Percentiles rank a stretch among this genome's conserved stretches.
These are phyloP conservation scores for Eupelmus urozonus DNA, from an alignment of 2,888 invertebrate species.

Conservation along the genomic window DNA sequence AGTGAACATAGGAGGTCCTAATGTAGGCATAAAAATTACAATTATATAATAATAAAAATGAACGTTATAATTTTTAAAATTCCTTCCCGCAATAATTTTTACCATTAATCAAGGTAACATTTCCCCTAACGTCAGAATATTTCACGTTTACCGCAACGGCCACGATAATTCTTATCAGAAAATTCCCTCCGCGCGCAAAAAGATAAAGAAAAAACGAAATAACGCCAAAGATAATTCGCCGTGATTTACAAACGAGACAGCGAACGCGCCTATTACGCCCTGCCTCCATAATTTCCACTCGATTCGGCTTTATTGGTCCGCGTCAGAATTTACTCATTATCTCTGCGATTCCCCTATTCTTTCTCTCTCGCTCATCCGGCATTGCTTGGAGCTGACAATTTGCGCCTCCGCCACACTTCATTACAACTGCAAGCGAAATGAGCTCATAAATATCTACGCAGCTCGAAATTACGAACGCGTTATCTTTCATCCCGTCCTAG, in stretches of 20 bases:
- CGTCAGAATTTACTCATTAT: conserved; percentile 35
- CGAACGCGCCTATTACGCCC: conserved; percentile 16
- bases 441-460: conserved; percentile 63
- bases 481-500: no score
- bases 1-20: no score
- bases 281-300: conserved; percentile 55
- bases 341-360: background rate
- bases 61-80: no score
- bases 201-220: background rate
- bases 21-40: no score
- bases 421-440: conserved; percentile 44
- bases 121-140: no score
- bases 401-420: conserved; percentile 41
- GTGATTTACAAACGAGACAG: conserved; percentile 28
- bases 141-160: no score
- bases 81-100: no score
- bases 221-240: conserved; percentile 25
- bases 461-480: conserved; percentile 61
- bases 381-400: conserved; percentile 45
- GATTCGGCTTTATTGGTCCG: conserved; percentile 53
- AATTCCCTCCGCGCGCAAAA: no score
- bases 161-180: no score
- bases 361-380: background rate
- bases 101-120: no score
- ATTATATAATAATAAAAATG: no score